phyloP scores from a whole-genome alignment of 1,140 invertebrate species.

The Radopholus similis region DNA sequence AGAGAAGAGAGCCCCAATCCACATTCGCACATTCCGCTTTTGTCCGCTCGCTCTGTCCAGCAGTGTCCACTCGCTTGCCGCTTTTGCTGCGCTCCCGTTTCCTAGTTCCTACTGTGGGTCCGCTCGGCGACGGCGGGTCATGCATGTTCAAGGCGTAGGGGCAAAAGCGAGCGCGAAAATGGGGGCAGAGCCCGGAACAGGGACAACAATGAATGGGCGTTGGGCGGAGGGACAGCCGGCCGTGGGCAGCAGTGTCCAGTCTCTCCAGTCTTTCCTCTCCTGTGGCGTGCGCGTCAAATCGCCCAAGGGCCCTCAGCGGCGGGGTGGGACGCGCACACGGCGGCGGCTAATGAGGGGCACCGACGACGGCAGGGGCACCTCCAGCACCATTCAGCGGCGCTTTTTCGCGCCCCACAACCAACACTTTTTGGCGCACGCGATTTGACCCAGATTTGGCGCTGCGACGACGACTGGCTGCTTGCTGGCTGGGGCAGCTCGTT shows the following conservation, averaged over 20 bases:
- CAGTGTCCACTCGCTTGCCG: background rate
- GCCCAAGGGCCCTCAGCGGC: background rate
- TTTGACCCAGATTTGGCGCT: slow-evolving; percentile 4
- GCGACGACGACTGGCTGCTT: no score
- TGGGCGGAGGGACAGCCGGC: background rate
- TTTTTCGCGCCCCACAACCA: background rate
- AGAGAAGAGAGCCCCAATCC: background rate
- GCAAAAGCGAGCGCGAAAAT: no score
- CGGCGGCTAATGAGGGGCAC: background rate
- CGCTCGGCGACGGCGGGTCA: background rate
- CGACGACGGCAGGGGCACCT: background rate
- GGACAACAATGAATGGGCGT: background rate
- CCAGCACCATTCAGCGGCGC: background rate
- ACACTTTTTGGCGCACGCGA: background rate
- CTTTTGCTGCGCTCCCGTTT: background rate
- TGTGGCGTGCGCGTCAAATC: background rate
- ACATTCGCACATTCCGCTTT: background rate
- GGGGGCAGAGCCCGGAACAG: background rate
- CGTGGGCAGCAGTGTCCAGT: background rate
- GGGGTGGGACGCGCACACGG: background rate
- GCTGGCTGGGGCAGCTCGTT: background rate
- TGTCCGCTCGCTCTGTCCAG: background rate
- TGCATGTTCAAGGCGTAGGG: background rate
- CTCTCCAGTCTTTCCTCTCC: background rate
- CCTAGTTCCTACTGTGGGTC: background rate